These are phyloP conservation scores for Atrichornis clamosus DNA, from an alignment of 2,113 vertebrate species.

Conservation along the genomic window DNA sequence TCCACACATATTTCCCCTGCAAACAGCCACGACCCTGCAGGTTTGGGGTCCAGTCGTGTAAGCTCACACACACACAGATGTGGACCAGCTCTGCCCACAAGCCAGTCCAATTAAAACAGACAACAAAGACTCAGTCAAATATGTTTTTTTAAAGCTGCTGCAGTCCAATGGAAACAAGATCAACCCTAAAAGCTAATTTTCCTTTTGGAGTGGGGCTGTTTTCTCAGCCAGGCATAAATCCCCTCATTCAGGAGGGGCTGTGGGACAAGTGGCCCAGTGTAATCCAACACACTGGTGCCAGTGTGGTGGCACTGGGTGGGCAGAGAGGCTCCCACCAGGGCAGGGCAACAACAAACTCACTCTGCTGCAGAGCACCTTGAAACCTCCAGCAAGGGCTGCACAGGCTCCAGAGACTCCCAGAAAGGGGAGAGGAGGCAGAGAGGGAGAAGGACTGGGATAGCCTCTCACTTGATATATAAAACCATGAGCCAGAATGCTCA, in stretches of 20 bases:
- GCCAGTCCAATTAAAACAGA: neutral
- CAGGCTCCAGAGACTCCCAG: neutral
- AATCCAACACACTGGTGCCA: fast-evolving
- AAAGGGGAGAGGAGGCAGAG: neutral
- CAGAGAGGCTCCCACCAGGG: neutral
- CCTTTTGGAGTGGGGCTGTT: neutral
- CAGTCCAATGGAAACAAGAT: neutral
- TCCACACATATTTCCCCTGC: neutral
- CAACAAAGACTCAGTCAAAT: neutral
- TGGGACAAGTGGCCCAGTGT: neutral
- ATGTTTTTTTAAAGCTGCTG: neutral
- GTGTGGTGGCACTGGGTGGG: fast-evolving
- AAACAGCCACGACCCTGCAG: neutral
- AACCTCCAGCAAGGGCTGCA: neutral
- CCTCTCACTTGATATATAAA: neutral
- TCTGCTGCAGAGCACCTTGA: neutral
- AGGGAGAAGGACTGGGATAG: neutral
- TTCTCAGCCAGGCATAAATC: neutral
- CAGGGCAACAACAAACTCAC: neutral
- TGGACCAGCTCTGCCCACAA: neutral
- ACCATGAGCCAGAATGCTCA: neutral
- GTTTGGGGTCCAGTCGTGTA: neutral
- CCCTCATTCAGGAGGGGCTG: neutral
- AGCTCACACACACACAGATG: neutral
- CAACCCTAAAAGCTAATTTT: neutral